Base-by-base conservation (phyloP, 1,140 invertebrate species). In the Octopus bimaculoides region DNA sequence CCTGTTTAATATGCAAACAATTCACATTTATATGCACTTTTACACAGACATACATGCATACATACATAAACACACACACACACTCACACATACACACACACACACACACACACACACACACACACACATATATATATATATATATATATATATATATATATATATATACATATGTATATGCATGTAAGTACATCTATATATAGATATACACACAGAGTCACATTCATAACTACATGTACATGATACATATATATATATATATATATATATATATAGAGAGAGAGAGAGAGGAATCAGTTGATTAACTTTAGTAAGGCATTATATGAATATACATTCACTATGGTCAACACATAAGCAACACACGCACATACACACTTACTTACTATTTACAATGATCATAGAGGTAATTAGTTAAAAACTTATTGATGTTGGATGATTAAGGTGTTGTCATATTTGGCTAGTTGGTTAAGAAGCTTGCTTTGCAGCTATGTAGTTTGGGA, bases 121-220 rank as follows among this genome's bases (percentile, higher is more conserved):
- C 56, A 61, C 56, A 61, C 56, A 61, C 56, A 61, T 61, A 61
- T 61, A 17, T 61, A 61, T 61, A 61, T 61, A 61, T 61, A 61
- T 61, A 17, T 61, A 61, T 17, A 17, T 17, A 61, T 61, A 61
- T 61, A 61, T 61, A 61, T 61, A 61, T 17, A 61, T 61, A 17
- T 61, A 61, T 61, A 61, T 61, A 61, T 61, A 61, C 4, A 61
- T 4, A 61, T 61, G 17, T 4, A 61, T 61, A 61, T 61, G 56
- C 17, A 61, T 17, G 1, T 61, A 61, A 12, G 56, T 61, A 61
- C 17, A 17, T 61, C 9, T 61, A 61, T 61, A 61, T 61, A 17
- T 61, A 61, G 9, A 61, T 4, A 17, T 17, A 61, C 17, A 17
- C 17, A 61, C 4, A 41, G 26, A 41, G 26, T 41, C 26, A 41